Conservation (phyloP, 1,140 invertebrate species). For the Potamilus streckersoni region DNA sequence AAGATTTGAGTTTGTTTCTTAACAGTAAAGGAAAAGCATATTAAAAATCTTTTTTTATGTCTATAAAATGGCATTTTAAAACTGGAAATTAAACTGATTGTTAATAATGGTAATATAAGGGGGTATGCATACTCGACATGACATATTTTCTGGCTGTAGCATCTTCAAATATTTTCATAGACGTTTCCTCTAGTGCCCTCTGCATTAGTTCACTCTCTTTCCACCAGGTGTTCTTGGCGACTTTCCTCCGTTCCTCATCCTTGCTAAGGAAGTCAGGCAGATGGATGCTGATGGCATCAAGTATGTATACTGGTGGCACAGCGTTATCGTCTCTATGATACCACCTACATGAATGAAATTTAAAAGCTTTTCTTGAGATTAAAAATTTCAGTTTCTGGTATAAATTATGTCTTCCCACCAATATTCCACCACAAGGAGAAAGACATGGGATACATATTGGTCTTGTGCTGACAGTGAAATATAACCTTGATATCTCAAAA, state of each 20-base stretch:
- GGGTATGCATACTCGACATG: conserved; percentile 33
- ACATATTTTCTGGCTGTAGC: conserved; percentile 36
- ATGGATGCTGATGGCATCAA: conserved; percentile 70
- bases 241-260: conserved; percentile 20
- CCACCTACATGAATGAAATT: conserved; percentile 73
- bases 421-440: neutral
- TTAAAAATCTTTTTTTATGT: neutral
- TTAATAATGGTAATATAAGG: neutral
- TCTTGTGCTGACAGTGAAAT: neutral
- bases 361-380: too few species aligned
- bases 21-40: neutral
- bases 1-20: neutral
- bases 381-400: neutral
- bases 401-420: neutral
- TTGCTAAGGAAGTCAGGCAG: conserved; percentile 40
- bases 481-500: conserved; percentile 1
- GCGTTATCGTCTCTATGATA: conserved; percentile 75
- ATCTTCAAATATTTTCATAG: conserved; percentile 28
- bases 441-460: neutral
- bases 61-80: neutral
- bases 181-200: conserved; percentile 27
- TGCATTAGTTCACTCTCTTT: conserved; percentile 36
- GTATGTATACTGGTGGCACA: conserved; percentile 81
- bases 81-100: neutral
- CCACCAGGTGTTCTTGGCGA: conserved; percentile 41